Evolutionary conservation across 2,888 invertebrate genomes (phyloP), one percentile per base, ranked within the genome.

Genomic region (Beris chalybata): DNA sequence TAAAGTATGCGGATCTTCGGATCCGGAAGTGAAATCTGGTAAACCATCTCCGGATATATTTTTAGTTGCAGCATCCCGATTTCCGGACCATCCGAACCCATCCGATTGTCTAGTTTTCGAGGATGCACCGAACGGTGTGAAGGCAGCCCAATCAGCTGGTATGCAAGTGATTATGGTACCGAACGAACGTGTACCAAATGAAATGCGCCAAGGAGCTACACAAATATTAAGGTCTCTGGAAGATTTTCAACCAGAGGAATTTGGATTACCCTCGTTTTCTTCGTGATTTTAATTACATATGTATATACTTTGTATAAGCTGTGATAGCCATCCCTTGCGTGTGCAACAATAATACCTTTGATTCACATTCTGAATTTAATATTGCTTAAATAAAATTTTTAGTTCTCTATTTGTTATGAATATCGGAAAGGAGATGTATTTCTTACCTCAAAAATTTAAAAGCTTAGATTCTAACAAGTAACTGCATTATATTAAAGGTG

Each of bases 1-100:
- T 75, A 85, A 87, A 73, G 94, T 96, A 0, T 87, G 89, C 75
- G 93, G 92, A 3, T 90, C 91, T 64, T 86, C 87, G 11, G 95
- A 97, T 76, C 87, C 89, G 0, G 93, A 92, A 68, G 93, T 96
- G 0, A 90, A 89, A 75, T 82, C 84, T 68, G 93, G 95, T 2
- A 97, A 97, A 81, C 96, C 96, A 0, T 86, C 88, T 64, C 96
- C 96, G 0, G 95, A 95, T 76, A 91, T 93, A 71, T 97, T 93
- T 76, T 77, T 91, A 13, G 86, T 94, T 0, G 88, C 90, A 65
- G 91, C 92, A 0, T 79, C 82, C 1, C 82, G 93, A 70, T 95
- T 95, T 77, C 79, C 83, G 0, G 87, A 89, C 70, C 83, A 85
- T 71, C 89, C 91, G 9, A 76, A 82, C 5, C 85, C 88, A 6